phyloP scores from a whole-genome alignment of 2,113 vertebrate genomes.

The Neotragus pygmaeus region DNA sequence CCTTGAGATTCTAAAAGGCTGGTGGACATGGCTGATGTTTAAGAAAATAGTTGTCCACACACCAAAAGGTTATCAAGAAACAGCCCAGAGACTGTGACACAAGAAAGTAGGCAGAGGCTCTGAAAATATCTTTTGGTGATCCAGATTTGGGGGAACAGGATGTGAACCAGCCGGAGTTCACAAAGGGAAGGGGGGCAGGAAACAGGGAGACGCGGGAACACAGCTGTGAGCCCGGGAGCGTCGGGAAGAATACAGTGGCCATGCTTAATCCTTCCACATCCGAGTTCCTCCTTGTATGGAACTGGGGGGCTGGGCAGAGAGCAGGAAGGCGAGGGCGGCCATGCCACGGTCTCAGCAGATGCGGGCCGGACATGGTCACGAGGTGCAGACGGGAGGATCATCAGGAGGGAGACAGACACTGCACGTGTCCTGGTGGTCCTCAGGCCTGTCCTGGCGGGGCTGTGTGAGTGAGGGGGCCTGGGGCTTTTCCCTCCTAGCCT shows the following conservation, averaged over 20 bases:
- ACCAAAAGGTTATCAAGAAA: accelerated
- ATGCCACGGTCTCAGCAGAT: background rate
- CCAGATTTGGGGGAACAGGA: background rate
- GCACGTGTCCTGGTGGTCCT: accelerated
- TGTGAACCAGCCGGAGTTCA: background rate
- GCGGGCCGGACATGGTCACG: accelerated
- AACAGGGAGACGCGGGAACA: accelerated
- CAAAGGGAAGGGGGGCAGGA: background rate
- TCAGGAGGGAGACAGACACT: accelerated
- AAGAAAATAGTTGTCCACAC: too few relatives aligned
- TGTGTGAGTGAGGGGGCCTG: accelerated
- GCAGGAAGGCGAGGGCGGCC: background rate
- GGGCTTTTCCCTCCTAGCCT: accelerated
- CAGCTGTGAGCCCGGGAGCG: accelerated
- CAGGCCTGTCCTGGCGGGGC: background rate
- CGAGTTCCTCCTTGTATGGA: background rate
- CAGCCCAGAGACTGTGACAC: accelerated
- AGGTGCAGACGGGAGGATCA: too few relatives aligned
- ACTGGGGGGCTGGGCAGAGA: accelerated
- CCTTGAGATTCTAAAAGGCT: background rate
- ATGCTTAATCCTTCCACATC: accelerated
- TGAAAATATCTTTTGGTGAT: background rate
- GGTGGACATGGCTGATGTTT: accelerated
- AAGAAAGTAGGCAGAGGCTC: accelerated
- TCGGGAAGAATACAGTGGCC: accelerated